Evolutionary conservation across 2,797 vertebrate genomes (phyloP), one percentile per base, ranked within the genome.

Genomic region (Lutjanus argentimaculatus): DNA sequence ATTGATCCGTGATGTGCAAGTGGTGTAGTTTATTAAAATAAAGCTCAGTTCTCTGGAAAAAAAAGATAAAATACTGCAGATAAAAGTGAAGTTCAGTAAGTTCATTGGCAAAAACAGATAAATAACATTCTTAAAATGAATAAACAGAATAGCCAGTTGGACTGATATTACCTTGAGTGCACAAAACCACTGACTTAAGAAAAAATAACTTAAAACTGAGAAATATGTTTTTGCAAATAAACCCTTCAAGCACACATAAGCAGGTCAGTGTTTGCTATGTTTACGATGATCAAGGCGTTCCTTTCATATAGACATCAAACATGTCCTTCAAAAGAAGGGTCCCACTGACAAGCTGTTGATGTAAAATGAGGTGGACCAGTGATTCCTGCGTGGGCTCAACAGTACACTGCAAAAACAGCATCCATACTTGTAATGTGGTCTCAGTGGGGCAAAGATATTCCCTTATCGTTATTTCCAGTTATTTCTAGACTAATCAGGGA

Each of bases 251-350:
- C 16, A 62, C 30, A 17, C 8, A 57, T 55, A 55, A 55, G 10
- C 7, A 48, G 46, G 70, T 59, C 40, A 61, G 8, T 17, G 1
- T 22, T 42, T 52, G 46, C 14, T 46, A 13, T 19, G 6, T 52
- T 25, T 61, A 13, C 55, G 12, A 69, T 30, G 48, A 78, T 75
- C 70, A 73, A 75, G 45, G n/a, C 40, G 49, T 63, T 59, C 51
- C 68, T 72, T 82, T 8, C 8, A 52, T 30, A 58, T 22, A 2
- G 21, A 72, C 36, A 80, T 83, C 42, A 69, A 75, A 46, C 13
- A 67, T 14, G 14, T 48, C 40, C 30, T 59, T 67, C 71, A 75
- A 48, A 67, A 57, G 17, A 66, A 6, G 7, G 16, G 2, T 40
- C 43, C 61, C 17, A 11, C 12, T 56, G 46, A 42, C 22, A 19